Conservation (phyloP, 2,113 vertebrate genomes). For the Myanophis thanlyinensis region DNA sequence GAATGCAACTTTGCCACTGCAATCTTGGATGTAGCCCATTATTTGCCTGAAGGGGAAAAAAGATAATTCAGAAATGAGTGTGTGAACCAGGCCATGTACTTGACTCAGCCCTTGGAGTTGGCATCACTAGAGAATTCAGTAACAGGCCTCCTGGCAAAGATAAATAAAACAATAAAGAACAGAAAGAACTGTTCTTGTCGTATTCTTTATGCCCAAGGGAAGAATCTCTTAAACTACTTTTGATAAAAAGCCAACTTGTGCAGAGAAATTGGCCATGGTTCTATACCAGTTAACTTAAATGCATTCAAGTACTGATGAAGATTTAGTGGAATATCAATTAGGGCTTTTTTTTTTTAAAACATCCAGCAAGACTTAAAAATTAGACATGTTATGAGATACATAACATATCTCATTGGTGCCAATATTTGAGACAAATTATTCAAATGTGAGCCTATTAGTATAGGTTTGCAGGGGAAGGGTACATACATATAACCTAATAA, state of each 20-base stretch:
- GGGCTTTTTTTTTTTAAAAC: slow-evolving; percentile 28
- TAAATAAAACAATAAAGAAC: slow-evolving; percentile 31
- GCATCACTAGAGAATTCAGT: background rate
- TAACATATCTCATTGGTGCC: background rate
- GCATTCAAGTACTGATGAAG: slow-evolving; percentile 43
- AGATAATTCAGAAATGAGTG: background rate
- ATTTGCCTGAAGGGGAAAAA: background rate
- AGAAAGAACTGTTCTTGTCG: slow-evolving; percentile 51
- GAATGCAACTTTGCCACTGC: background rate
- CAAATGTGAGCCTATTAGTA: background rate
- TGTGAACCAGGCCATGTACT: background rate
- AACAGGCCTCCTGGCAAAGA: slow-evolving; percentile 3
- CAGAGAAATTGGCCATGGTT: slow-evolving; percentile 56
- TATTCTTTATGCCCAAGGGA: slow-evolving; percentile 45
- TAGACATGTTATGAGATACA: slow-evolving; percentile 45
- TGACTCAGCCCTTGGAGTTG: background rate
- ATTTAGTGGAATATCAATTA: slow-evolving; percentile 52
- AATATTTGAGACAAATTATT: slow-evolving; percentile 24
- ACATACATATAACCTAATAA: accelerated
- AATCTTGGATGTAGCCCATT: background rate
- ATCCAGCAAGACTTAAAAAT: slow-evolving; percentile 49
- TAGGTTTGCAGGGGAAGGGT: background rate
- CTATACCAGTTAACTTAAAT: slow-evolving; percentile 50
- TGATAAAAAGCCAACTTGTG: slow-evolving; percentile 60
- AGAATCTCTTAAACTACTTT: slow-evolving; percentile 61